phyloP scores from a whole-genome alignment of 2,113 vertebrate species.

The Rhinogobius similis region DNA sequence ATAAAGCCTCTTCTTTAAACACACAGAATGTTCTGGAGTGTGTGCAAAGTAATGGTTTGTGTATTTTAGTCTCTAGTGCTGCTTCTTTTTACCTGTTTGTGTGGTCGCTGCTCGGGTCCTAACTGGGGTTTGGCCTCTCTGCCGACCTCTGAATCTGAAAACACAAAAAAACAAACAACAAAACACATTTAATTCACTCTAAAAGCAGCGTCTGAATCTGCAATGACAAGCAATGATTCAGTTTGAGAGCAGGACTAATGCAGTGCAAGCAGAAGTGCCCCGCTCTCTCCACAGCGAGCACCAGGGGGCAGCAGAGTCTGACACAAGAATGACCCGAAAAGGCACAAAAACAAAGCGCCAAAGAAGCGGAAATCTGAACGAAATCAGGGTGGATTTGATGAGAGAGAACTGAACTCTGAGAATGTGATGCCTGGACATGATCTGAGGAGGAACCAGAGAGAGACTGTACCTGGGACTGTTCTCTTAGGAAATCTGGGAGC shows the following conservation, averaged over 20 bases:
- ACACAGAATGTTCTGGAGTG: no score
- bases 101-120: slow-evolving; percentile 41
- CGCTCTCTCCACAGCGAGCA: background rate
- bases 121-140: slow-evolving; percentile 76
- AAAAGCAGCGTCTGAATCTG: background rate
- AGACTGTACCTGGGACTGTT: slow-evolving; percentile 90
- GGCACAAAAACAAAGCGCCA: slow-evolving; percentile 25
- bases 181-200: background rate
- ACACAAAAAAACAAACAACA: slow-evolving; percentile 13
- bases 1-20: no score
- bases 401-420: slow-evolving; percentile 17
- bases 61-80: no score
- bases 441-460: slow-evolving; percentile 60
- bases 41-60: no score
- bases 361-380: background rate
- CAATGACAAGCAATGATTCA: background rate
- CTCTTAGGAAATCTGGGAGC: slow-evolving; percentile 96
- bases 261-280: background rate
- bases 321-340: slow-evolving; percentile 11
- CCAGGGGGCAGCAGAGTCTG: slow-evolving; percentile 37
- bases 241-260: background rate
- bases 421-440: background rate
- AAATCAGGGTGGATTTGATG: slow-evolving; percentile 23
- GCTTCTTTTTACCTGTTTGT: slow-evolving; percentile 45
- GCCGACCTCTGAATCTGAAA: slow-evolving; percentile 77